Percentiles rank a stretch among this genome's conserved stretches.
These are phyloP conservation scores for Nematostella vectensis DNA, from an alignment of 92 coral and sea anemone genomes.

Conservation along the genomic window DNA sequence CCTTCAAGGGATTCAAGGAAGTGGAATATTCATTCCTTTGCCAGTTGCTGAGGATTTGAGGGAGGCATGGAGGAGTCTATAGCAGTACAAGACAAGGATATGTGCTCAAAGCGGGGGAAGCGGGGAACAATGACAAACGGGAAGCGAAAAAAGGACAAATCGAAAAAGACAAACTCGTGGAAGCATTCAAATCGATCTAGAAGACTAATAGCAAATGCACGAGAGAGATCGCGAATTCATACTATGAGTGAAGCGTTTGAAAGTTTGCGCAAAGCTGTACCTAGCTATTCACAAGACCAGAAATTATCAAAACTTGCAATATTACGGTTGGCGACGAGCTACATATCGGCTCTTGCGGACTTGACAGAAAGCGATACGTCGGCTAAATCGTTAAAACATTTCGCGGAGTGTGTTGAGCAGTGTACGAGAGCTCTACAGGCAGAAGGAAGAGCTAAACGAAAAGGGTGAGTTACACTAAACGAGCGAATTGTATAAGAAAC, in stretches of 20 bases:
- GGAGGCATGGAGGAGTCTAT: no score
- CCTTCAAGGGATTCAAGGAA: no score
- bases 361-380: constrained; percentile 80
- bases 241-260: constrained; percentile 97
- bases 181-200: constrained; percentile 80
- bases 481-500: no score
- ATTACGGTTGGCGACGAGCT: constrained; percentile 84
- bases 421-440: constrained; percentile 92
- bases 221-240: constrained; percentile 90
- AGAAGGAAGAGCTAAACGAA: constrained; percentile 79
- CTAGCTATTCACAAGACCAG: constrained; percentile 87
- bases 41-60: no score
- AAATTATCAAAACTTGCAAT: constrained; percentile 92
- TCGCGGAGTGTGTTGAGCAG: constrained; percentile 87
- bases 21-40: no score
- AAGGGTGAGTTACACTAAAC: constrained; percentile 45
- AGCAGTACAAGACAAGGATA: no score
- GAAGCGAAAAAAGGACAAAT: constrained; percentile 43
- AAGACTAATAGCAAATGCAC: constrained; percentile 87
- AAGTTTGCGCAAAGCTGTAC: constrained; percentile 82
- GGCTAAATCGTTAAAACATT: constrained; percentile 72
- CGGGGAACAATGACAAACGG: no score
- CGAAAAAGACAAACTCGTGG: constrained; percentile 61
- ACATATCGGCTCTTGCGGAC: constrained; percentile 78
- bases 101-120: no score